Conservation (phyloP, 1,140 invertebrate genomes). For the Telenomus remus region DNA sequence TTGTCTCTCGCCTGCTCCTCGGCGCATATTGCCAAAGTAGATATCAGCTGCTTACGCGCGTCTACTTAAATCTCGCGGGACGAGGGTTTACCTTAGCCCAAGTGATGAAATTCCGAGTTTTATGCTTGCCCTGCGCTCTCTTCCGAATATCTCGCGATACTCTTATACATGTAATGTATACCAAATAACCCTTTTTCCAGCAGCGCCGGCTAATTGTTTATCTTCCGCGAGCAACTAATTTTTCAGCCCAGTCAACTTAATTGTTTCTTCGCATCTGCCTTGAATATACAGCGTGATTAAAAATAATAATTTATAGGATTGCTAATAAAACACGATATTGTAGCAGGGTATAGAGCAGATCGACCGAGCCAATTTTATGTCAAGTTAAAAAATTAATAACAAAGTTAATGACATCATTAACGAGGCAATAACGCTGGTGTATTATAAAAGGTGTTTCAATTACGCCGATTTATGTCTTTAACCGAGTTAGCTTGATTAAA, state of each 20-base stretch:
- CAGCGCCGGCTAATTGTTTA: constrained; percentile 1
- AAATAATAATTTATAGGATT: constrained; percentile 39
- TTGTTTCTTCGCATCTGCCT: background rate
- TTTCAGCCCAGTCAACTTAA: background rate
- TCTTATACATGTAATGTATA: constrained; percentile 13
- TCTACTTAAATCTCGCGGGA: constrained; percentile 50
- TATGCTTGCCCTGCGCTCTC: constrained; percentile 30
- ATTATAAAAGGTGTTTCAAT: constrained; percentile 38
- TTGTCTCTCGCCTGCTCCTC: constrained; percentile 56
- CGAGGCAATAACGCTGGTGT: constrained; percentile 30
- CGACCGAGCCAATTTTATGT: constrained; percentile 15
- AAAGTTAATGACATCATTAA: constrained; percentile 43
- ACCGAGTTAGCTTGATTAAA: constrained; percentile 32
- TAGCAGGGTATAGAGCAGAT: background rate
- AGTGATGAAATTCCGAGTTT: constrained; percentile 53
- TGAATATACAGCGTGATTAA: constrained; percentile 17
- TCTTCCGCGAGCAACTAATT: background rate
- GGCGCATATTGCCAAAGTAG: constrained; percentile 58
- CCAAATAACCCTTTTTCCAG: constrained; percentile 18
- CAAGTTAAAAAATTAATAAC: constrained; percentile 42
- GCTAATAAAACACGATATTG: constrained; percentile 40
- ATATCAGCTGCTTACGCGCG: constrained; percentile 53
- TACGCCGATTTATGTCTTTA: constrained; percentile 41
- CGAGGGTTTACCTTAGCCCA: constrained; percentile 31
- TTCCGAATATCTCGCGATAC: constrained; percentile 25